A percentile compares a stretch with the other conserved stretches of the same genome.
Evolutionary conservation across 2,797 vertebrate genomes (phyloP).

Genomic region (Silurus lanzhouensis): DNA sequence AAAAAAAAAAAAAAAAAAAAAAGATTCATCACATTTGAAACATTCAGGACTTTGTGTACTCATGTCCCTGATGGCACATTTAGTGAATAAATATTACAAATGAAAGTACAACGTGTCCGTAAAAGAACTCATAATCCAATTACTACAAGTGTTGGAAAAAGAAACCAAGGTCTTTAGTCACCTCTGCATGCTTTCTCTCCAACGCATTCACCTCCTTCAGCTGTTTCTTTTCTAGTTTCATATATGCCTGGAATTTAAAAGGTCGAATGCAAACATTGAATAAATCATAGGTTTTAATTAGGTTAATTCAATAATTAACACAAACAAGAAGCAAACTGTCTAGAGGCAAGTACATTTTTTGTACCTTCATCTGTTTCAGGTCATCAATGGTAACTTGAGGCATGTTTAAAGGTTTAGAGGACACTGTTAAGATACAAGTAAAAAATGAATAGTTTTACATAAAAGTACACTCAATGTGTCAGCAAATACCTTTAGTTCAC

Average conservation of each 20-base stretch:
- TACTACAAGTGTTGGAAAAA: background rate
- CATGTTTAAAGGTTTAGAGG: conserved; percentile 64
- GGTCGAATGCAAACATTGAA: background rate
- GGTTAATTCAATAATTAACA: background rate
- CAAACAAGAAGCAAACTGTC: background rate
- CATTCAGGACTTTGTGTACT: conserved; percentile 4
- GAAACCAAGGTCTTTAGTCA: conserved; percentile 57
- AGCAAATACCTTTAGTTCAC: background rate
- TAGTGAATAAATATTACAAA: conserved; percentile 4
- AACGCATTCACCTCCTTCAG: conserved; percentile 80
- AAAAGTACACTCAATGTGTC: background rate
- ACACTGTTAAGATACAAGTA: conserved; percentile 61
- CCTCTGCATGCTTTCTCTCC: conserved; percentile 86
- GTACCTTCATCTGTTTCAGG: conserved; percentile 86
- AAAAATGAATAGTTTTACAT: background rate
- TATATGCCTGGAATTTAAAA: conserved; percentile 72
- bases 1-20: too few species aligned
- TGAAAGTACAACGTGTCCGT: background rate
- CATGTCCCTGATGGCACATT: background rate
- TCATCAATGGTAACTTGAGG: conserved; percentile 86
- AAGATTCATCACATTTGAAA: conserved; percentile 13
- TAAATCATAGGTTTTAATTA: background rate
- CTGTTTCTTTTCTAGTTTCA: conserved; percentile 86
- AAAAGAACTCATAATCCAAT: conserved; percentile 30
- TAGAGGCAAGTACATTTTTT: conserved; percentile 9